These are phyloP conservation scores for Lasioglossum marginatum DNA, from an alignment of 2,888 invertebrate species.

Conservation along the genomic window DNA sequence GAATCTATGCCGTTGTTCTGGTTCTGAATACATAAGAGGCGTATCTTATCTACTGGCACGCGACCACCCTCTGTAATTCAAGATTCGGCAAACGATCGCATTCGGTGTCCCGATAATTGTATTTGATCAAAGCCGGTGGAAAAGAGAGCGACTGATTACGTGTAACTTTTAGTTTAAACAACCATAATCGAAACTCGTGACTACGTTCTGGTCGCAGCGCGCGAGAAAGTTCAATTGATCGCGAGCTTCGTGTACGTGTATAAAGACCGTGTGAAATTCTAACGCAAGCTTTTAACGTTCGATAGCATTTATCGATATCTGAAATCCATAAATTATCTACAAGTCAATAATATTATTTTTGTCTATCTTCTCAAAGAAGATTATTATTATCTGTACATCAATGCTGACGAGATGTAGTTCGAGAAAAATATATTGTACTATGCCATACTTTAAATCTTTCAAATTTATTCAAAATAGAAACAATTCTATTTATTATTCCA, in stretches of 20 bases:
- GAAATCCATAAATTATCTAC: background rate
- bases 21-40: constrained; percentile 52
- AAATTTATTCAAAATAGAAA: too few relatives aligned
- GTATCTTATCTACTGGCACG: constrained; percentile 44
- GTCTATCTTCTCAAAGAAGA: background rate
- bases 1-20: constrained; percentile 55
- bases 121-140: constrained; percentile 55
- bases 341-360: background rate
- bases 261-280: constrained; percentile 26
- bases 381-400: background rate
- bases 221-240: constrained; percentile 31
- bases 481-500: too few relatives aligned
- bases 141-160: constrained; percentile 35
- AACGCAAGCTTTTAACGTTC: background rate
- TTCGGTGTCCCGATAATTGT: constrained; percentile 68
- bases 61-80: constrained; percentile 43
- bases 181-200: constrained; percentile 18
- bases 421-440: too few relatives aligned
- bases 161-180: constrained; percentile 33
- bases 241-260: background rate
- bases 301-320: background rate
- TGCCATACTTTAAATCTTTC: too few relatives aligned
- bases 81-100: constrained; percentile 52
- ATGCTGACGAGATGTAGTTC: too few relatives aligned
- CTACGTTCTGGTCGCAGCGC: background rate